Evolutionary conservation across 1,140 invertebrate genomes (phyloP), one percentile per base, ranked within the genome.

Genomic region (Drosophila cardini): DNA sequence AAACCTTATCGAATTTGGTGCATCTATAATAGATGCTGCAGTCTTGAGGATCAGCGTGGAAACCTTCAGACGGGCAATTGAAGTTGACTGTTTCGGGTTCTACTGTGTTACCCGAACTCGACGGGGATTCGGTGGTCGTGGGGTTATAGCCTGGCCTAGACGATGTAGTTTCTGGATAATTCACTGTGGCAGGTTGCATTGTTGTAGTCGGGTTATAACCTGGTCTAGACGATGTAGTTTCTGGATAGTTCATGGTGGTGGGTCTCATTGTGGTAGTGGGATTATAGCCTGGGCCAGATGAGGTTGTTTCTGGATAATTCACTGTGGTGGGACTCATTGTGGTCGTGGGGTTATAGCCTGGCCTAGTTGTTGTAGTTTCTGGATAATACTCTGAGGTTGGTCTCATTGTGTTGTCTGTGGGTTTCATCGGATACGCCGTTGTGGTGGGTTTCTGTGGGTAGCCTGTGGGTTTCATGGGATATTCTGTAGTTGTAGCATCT

Each of bases 11-110:
- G 18, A 93, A 90, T 58, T 90, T 77, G 0, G 95, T 94, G 86
- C 95, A 96, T 80, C 95, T 93, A 67, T 96, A 95, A 78, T 96
- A 96, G 76, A 94, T 95, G 57, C 84, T 93, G 71, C 96, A 96
- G 65, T 96, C 93, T 18, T 93, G 83, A 9, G 74, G 72, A 76
- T 92, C 90, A 5, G 77, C 63, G 56, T 77, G 79, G 63, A 82
- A 81, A 13, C 89, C 89, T 61, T 90, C 86, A 32, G 60, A 56
- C 1, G 82, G 64, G 46, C 89, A 91, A 34, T 57, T 84, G 61
- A 82, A 76, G 56, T 86, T 81, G 0, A 67, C 48, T 4, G 21
- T 26, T 18, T 61, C 43, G 0, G 90, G 82, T 11, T 84, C 67
- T 34, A 65, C 15, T n/a, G 76, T 85, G 0, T 78, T 78, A 6